Conservation (phyloP, 2,888 invertebrate species). For the Meghimatium bilineatum region DNA sequence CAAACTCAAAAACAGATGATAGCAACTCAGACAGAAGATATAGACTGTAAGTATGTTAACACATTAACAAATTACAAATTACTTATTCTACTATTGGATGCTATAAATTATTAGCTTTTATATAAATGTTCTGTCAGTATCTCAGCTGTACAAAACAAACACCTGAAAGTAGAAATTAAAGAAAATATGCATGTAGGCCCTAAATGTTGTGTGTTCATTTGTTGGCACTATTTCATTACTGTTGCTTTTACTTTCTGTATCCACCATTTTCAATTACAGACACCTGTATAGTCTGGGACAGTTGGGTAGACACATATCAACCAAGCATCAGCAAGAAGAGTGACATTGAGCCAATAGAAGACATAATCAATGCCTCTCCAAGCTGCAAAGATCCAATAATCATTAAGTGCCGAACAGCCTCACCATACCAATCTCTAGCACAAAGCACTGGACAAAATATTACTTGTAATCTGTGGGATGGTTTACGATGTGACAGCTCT, state of each 20-base stretch:
- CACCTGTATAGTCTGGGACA: conserved; percentile 68
- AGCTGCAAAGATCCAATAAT: conserved; percentile 65
- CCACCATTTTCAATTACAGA: conserved; percentile 14
- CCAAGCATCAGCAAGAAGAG: conserved; percentile 58
- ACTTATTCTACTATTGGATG: not conserved
- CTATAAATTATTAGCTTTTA: not conserved
- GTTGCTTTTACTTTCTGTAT: not conserved
- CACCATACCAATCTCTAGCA: conserved; percentile 58
- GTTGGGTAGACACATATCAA: conserved; percentile 70
- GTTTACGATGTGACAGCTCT: conserved; percentile 71
- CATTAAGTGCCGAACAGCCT: conserved; percentile 71
- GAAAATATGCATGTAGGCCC: too few species aligned
- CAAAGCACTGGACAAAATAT: conserved; percentile 64
- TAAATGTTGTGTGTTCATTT: too few species aligned
- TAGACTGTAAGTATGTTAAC: conserved; percentile 1
- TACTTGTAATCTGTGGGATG: conserved; percentile 81
- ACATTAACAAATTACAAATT: not conserved
- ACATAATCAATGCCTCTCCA: conserved; percentile 60
- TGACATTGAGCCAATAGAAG: conserved; percentile 67
- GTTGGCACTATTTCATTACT: too few species aligned
- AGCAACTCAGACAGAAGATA: not conserved
- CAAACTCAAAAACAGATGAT: not conserved
- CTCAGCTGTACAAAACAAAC: not conserved
- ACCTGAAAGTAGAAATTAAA: not conserved
- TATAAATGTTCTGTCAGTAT: not conserved